Evolutionary conservation across 2,113 vertebrate genomes (phyloP), one percentile per base, ranked within the genome.

Genomic region (Colinus virginianus): DNA sequence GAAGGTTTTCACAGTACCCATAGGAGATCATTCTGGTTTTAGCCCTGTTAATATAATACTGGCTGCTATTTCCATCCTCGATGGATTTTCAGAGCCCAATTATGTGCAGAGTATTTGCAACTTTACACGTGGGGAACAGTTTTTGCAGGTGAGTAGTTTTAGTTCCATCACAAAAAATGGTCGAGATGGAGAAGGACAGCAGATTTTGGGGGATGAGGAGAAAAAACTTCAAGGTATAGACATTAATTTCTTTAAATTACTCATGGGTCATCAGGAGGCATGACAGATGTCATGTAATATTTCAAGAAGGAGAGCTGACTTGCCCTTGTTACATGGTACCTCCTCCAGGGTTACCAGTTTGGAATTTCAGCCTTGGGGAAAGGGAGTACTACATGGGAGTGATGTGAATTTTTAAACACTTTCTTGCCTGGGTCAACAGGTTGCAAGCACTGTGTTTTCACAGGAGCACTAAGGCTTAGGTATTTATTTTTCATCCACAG

Each of bases 401-500:
- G 13, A 5, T 36, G 78, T 63, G 86, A 58, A 64, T 71, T 94
- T 90, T 93, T 40, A 58, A 94, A 87, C 32, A 13, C 49, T 89
- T 94, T 87, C 51, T 61, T 30, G 42, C 15, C 48, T 34, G 48
- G 79, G 79, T 91, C 51, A 75, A 14, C 90, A 94, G 94, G 93
- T 95, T 88, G 78, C 45, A 43, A 90, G 53, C 48, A n/a, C 69
- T 90, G 3, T 92, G 58, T 91, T 96, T 97, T 94, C 74, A 87
- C 63, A 94, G 66, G 40, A 87, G 68, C 30, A 2, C n/a, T 28
- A 46, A 63, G 63, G 36, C 75, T 85, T 84, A 66, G 78, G 9
- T 58, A 83, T 87, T 91, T 95, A 84, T 95, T 94, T 90, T 85
- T 83, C 78, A 78, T 45, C 46, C 2, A 1, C 1, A 70, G 42